A percentile compares a stretch with the other conserved stretches of the same genome.
Conservation (phyloP, 2,113 vertebrate species). For the Chaetodon auriga region DNA sequence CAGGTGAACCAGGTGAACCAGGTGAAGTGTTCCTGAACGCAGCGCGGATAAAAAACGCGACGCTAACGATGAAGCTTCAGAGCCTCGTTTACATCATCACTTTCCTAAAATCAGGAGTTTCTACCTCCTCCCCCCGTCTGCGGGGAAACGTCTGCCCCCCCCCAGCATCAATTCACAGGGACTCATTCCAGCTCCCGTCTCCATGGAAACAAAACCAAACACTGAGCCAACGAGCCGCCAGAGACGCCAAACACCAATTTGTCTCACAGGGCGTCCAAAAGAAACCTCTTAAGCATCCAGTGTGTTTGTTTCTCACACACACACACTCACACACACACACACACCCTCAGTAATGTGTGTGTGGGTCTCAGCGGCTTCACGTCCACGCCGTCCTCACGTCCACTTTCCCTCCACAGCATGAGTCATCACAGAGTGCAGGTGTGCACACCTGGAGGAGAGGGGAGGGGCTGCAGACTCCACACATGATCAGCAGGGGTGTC, state of each 20-base stretch:
- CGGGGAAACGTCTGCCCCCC: background rate
- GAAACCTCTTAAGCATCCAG: slow-evolving; percentile 20
- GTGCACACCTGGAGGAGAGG: slow-evolving; percentile 23
- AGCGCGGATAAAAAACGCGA: too few relatives aligned
- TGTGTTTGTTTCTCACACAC: slow-evolving; percentile 34
- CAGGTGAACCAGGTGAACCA: too few relatives aligned
- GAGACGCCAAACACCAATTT: slow-evolving; percentile 58
- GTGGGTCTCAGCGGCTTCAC: background rate
- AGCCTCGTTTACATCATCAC: too few relatives aligned
- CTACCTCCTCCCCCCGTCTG: slow-evolving; percentile 13
- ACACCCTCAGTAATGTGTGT: background rate
- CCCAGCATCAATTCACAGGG: slow-evolving; percentile 35
- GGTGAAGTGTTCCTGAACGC: too few relatives aligned
- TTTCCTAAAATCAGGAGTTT: too few relatives aligned
- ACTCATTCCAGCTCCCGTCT: slow-evolving; percentile 56
- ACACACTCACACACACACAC: background rate
- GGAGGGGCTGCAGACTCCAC: background rate
- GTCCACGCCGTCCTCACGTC: too few relatives aligned
- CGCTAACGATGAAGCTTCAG: too few relatives aligned
- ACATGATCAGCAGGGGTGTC: background rate
- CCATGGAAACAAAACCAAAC: slow-evolving; percentile 67
- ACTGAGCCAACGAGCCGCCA: slow-evolving; percentile 28
- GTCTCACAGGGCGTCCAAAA: slow-evolving; percentile 41
- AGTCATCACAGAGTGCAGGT: background rate
- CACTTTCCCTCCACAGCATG: background rate